phyloP scores from a whole-genome alignment of 1,140 invertebrate species.

The Eriosoma lanigerum region DNA sequence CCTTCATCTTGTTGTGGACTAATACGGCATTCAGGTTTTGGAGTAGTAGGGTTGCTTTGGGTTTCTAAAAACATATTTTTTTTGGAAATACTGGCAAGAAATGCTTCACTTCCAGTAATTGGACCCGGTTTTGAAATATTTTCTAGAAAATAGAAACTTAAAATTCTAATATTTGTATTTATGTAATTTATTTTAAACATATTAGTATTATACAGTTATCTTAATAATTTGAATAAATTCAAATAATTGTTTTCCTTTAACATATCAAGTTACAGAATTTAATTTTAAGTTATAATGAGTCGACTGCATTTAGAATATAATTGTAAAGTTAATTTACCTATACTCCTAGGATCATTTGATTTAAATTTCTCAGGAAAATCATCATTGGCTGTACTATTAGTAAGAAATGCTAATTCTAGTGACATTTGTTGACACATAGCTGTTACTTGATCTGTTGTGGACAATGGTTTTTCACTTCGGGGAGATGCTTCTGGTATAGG shows the following conservation, averaged over 20 bases:
- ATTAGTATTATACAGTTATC: no score
- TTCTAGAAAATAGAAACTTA: constrained; percentile 54
- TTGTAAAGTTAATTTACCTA: neutral
- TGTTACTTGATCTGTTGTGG: constrained; percentile 70
- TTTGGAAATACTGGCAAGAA: constrained; percentile 60
- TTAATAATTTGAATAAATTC: no score
- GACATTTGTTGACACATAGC: constrained; percentile 86
- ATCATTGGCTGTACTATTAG: constrained; percentile 61
- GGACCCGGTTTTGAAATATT: constrained; percentile 54
- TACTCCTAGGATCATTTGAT: neutral
- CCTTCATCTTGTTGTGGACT: constrained; percentile 57
- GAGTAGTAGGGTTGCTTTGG: constrained; percentile 55
- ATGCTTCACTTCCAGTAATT: constrained; percentile 56
- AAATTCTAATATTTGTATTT: constrained; percentile 5
- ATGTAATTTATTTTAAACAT: no score
- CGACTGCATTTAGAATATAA: neutral
- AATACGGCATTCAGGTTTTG: constrained; percentile 57
- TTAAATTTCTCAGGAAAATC: constrained; percentile 35
- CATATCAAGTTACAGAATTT: no score
- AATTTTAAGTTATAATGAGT: neutral
- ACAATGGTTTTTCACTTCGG: constrained; percentile 60
- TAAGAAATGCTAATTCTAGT: constrained; percentile 76
- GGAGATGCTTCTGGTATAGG: constrained; percentile 78
- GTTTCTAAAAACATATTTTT: constrained; percentile 57
- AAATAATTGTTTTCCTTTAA: no score